Base-by-base conservation (phyloP, 2,888 invertebrate genomes). In the Melinaea marsaeus region DNA sequence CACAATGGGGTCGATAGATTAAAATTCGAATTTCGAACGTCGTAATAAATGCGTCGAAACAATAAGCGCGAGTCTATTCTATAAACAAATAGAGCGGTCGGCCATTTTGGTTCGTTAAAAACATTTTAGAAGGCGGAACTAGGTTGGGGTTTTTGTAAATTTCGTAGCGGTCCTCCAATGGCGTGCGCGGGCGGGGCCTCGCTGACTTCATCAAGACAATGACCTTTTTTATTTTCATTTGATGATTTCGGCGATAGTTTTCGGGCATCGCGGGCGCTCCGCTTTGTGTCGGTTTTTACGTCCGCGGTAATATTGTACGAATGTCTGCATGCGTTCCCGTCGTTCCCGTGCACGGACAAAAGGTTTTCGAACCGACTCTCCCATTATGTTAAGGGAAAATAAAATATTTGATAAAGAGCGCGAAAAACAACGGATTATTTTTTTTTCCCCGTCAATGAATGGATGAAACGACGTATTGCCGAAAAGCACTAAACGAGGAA, bases 41-140 rank as follows among this genome's bases (percentile, higher is more conserved):
- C 72, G 71, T 42, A 42, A 42, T 71, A 71, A 69, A 78, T 74
- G 72, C 72, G 71, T 63, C 65, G 65, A 69, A 69, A 69, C 66
- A 68, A 69, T 66, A 63, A 67, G 73, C 77, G 73, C 76, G 73
- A 73, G 76, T 78, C 79, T 83, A 79, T 75, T 79, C 80, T 80
- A 78, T 81, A 80, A 83, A 83, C 85, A 86, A 88, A 88, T 86
- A 88, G 86, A 81, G 80, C 76, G 78, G 77, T 80, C 86, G 74
- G 90, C 90, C 90, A 89, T 90, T 84, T 88, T 89, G 86, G 84
- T 78, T 84, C 81, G 79, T 83, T 84, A 84, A 88, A 86, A 89
- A 88, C 87, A 88, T 87, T 89, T 86, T 88, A 86, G 89, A 88
- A 90, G 89, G 90, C 90, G 90, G 89, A 88, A 87, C 90, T 88